Percentiles rank a stretch among this genome's conserved stretches.
phyloP scores from a whole-genome alignment of 2,113 vertebrate species.

The Eptesicus fuscus region DNA sequence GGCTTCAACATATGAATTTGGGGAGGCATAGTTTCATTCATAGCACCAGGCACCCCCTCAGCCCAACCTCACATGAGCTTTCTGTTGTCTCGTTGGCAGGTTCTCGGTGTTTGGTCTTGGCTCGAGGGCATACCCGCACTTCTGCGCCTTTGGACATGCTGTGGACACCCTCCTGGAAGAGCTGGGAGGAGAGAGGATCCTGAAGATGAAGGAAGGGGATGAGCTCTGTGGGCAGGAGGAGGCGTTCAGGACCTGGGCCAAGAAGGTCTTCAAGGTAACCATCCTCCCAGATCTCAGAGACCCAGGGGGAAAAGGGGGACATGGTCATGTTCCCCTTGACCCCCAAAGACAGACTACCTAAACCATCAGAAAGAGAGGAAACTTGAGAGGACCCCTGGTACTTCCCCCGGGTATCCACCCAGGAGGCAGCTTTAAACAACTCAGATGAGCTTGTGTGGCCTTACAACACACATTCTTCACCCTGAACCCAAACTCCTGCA shows the following conservation, averaged over 20 bases:
- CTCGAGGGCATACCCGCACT: conserved; percentile 96
- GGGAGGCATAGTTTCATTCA: rapidly evolving
- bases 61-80: not conserved
- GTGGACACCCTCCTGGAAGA: conserved; percentile 98
- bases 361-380: not conserved
- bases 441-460: not conserved
- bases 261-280: conserved; percentile 97
- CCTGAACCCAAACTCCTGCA: not conserved
- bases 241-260: conserved; percentile 98
- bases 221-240: conserved; percentile 99
- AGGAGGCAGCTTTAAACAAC: not conserved
- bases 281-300: not conserved
- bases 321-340: rapidly evolving
- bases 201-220: conserved; percentile 97
- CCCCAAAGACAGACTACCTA: not conserved
- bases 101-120: conserved; percentile 98
- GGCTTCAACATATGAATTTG: not conserved
- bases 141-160: conserved; percentile 97
- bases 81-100: conserved; percentile 72
- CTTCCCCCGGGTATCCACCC: not conserved
- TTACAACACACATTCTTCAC: not conserved
- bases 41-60: not conserved
- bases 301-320: not conserved
- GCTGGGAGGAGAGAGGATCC: conserved; percentile 96
- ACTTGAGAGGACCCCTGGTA: not conserved